Percentiles rank a stretch among this genome's conserved stretches.
These are phyloP conservation scores for Amphiura filiformis DNA, from an alignment of 35 echinoderm and acorn worm species.

Conservation along the genomic window DNA sequence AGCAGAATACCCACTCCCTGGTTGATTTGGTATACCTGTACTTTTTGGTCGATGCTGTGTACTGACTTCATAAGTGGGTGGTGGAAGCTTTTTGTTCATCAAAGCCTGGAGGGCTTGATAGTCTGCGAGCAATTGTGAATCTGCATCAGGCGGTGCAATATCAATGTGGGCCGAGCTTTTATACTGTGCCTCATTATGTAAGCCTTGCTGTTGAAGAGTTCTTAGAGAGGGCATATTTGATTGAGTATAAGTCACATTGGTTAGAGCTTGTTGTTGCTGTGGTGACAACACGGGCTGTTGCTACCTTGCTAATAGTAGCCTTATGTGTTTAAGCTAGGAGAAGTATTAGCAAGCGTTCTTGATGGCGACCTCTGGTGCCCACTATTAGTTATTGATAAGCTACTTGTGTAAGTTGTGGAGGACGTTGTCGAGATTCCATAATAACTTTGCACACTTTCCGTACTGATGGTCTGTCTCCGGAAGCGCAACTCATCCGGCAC, in stretches of 20 bases:
- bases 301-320: slow-evolving; percentile 34
- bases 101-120: slow-evolving; percentile 52
- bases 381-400: slow-evolving; percentile 26
- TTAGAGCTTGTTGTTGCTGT: background rate
- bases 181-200: slow-evolving; percentile 13
- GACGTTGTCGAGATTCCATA: slow-evolving; percentile 64
- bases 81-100: slow-evolving; percentile 83
- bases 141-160: slow-evolving; percentile 34
- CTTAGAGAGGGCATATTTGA: slow-evolving; percentile 25
- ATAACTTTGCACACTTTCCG: slow-evolving; percentile 60
- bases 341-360: background rate
- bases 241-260: background rate
- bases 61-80: slow-evolving; percentile 83
- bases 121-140: slow-evolving; percentile 15
- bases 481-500: slow-evolving; percentile 61
- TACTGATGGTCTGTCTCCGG: slow-evolving; percentile 64
- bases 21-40: background rate
- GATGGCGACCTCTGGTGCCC: slow-evolving; percentile 20
- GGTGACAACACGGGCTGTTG: background rate
- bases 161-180: slow-evolving; percentile 52
- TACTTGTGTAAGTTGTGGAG: slow-evolving; percentile 66
- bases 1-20: background rate
- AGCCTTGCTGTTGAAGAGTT: slow-evolving; percentile 16
- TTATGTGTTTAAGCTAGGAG: background rate
- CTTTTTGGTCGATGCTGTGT: slow-evolving; percentile 52